These are phyloP conservation scores for Caenorhabditis angaria DNA, from an alignment of 2,888 invertebrate genomes.

Conservation along the genomic window DNA sequence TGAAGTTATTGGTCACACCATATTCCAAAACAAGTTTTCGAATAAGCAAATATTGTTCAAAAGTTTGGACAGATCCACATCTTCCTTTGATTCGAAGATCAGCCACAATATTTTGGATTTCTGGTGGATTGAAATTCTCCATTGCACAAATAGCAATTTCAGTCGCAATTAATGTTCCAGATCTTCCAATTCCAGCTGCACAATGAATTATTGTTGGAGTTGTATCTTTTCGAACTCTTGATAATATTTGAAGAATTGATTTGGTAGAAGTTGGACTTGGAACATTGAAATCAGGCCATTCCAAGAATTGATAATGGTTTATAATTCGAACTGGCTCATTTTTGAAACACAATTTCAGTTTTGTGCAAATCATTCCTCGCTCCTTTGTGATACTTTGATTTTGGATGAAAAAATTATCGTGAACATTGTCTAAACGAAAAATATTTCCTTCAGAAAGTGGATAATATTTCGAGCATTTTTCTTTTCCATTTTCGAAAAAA, in stretches of 20 bases:
- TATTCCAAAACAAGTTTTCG: not conserved
- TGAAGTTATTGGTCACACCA: not conserved
- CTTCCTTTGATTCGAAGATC: not conserved
- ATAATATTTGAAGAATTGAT: not conserved
- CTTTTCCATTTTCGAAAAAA: constrained; percentile 27
- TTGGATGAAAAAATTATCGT: not conserved
- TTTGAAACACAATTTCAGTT: not conserved
- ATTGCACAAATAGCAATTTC: not conserved
- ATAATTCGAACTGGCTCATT: not conserved
- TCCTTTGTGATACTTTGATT: not conserved
- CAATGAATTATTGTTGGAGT: not conserved
- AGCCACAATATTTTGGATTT: too few relatives aligned
- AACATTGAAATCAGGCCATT: constrained; percentile 6
- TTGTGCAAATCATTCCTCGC: not conserved
- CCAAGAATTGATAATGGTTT: not conserved
- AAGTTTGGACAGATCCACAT: constrained; percentile 2
- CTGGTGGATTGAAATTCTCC: too few relatives aligned
- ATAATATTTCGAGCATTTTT: constrained; percentile 41
- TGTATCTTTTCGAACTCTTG: not conserved
- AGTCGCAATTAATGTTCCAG: not conserved
- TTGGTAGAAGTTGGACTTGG: not conserved
- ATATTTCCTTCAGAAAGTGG: constrained; percentile 15
- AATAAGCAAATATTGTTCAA: not conserved
- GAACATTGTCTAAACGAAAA: not conserved
- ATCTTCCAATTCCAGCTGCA: constrained; percentile 2